phyloP scores from a whole-genome alignment of 2,888 invertebrate species.

The Coenonympha arcania region DNA sequence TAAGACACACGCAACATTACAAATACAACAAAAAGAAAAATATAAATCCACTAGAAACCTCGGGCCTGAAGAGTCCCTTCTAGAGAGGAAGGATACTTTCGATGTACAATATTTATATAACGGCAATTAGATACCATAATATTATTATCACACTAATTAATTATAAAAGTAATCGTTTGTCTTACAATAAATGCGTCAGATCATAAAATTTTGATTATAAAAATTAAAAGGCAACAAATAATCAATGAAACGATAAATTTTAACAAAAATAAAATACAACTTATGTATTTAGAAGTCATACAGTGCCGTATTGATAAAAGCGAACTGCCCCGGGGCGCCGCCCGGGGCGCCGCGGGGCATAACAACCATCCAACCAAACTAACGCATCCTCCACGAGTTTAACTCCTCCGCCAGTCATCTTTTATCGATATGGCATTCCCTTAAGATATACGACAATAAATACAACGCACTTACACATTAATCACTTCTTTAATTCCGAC shows the following conservation, averaged over 20 bases:
- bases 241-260: constrained; percentile 70
- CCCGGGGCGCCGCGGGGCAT: constrained; percentile 36
- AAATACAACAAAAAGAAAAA: constrained; percentile 74
- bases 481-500: constrained; percentile 75
- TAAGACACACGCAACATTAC: constrained; percentile 75
- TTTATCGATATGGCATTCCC: constrained; percentile 75
- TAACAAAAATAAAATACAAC: constrained; percentile 69
- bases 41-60: constrained; percentile 74
- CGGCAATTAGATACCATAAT: constrained; percentile 73
- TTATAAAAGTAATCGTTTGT: constrained; percentile 74
- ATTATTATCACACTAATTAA: constrained; percentile 74
- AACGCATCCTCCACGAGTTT: constrained; percentile 60
- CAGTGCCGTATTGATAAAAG: constrained; percentile 74
- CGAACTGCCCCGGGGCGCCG: constrained; percentile 49
- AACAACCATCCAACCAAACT: constrained; percentile 62
- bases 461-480: constrained; percentile 76
- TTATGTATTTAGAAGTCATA: constrained; percentile 66
- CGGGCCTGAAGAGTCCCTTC: constrained; percentile 73
- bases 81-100: constrained; percentile 76
- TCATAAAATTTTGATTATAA: constrained; percentile 73
- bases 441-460: constrained; percentile 74
- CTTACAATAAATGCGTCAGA: constrained; percentile 76
- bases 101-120: constrained; percentile 72
- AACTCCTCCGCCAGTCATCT: constrained; percentile 72
- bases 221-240: constrained; percentile 73